Evolutionary conservation across 2,888 invertebrate genomes (phyloP).

Genomic region (Leptinotarsa rubiginosa): DNA sequence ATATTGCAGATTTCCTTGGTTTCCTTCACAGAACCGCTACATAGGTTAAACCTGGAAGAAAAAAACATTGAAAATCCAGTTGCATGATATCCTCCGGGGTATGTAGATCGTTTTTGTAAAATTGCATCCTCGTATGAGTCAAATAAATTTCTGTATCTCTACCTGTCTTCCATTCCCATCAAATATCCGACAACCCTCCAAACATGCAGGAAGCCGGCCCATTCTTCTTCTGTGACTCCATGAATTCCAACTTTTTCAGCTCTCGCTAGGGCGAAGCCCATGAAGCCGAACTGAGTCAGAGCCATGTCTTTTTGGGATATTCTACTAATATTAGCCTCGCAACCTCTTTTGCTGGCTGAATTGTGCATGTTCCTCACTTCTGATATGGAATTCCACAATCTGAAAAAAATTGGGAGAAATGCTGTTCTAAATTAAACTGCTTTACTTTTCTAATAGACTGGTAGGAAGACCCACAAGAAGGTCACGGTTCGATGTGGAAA

Average conservation of each 20-base stretch:
- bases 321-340: constrained; percentile 64
- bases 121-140: neutral
- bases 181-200: constrained; percentile 87
- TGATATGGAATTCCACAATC: constrained; percentile 77
- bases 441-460: neutral
- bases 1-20: constrained; percentile 73
- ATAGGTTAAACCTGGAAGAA: constrained; percentile 76
- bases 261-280: constrained; percentile 76
- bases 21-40: constrained; percentile 73
- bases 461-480: no score
- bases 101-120: no score
- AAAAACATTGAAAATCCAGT: neutral
- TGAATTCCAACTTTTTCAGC: constrained; percentile 72
- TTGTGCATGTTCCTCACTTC: constrained; percentile 77
- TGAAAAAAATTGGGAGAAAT: constrained; percentile 54
- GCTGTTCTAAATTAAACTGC: neutral
- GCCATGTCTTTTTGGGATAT: constrained; percentile 88
- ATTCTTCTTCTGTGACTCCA: constrained; percentile 71
- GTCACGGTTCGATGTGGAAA: no score
- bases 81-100: no score
- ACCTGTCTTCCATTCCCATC: constrained; percentile 86
- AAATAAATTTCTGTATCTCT: neutral
- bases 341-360: constrained; percentile 70
- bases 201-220: constrained; percentile 82
- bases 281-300: constrained; percentile 88